phyloP scores from a whole-genome alignment of 2,797 vertebrate genomes.

The Coluber constrictor region DNA sequence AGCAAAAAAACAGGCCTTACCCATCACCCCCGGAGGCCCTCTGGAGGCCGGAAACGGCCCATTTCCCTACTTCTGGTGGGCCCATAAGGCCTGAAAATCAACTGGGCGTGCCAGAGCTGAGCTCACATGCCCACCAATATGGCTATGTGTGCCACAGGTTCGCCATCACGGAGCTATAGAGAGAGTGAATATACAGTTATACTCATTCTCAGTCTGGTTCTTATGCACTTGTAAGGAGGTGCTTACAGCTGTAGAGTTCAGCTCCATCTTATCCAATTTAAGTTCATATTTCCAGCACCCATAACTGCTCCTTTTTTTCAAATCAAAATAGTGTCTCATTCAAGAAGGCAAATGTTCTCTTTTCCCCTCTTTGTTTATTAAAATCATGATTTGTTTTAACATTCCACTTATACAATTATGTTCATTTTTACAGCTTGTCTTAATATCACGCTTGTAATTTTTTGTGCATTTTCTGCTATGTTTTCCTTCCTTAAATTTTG shows the following conservation, averaged over 20 bases:
- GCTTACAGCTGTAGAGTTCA: background rate
- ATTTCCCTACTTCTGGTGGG: no score
- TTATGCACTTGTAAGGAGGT: background rate
- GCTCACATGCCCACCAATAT: no score
- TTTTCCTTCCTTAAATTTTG: background rate
- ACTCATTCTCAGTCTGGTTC: background rate
- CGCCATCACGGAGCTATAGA: no score
- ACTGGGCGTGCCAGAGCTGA: no score
- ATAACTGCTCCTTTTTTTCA: background rate
- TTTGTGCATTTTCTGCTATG: background rate
- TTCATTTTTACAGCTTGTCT: background rate
- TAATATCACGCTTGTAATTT: background rate
- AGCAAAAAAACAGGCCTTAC: no score
- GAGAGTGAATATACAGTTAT: no score
- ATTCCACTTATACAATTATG: background rate
- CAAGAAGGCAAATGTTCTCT: background rate
- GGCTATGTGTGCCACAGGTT: no score
- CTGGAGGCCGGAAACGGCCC: no score
- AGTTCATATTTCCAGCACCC: background rate
- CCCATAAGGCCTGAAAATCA: no score
- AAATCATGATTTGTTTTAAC: background rate
- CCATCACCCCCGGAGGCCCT: no score
- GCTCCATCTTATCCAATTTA: background rate
- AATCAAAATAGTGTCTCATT: background rate
- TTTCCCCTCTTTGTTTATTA: background rate